phyloP scores from a whole-genome alignment of 2,113 vertebrate species.

The Axis porcinus region DNA sequence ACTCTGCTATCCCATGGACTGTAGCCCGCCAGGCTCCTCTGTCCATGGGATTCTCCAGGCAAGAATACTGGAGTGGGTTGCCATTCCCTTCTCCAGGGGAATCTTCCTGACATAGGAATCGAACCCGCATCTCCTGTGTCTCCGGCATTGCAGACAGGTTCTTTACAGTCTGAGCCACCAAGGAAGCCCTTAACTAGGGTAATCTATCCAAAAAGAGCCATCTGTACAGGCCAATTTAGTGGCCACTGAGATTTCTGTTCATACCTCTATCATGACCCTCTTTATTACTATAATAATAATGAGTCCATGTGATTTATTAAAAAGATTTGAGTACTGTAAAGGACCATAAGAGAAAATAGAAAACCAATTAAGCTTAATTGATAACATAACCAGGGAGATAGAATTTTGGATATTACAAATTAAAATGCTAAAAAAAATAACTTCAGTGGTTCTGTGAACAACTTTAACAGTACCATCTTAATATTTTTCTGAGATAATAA shows the following conservation, averaged over 20 bases:
- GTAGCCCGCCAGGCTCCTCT: accelerated
- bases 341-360: neutral
- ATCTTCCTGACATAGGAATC: neutral
- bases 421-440: neutral
- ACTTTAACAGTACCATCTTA: neutral
- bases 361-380: neutral
- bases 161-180: neutral
- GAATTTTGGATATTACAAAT: neutral
- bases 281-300: neutral
- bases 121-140: neutral
- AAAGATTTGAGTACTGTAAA: neutral
- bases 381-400: neutral
- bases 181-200: neutral
- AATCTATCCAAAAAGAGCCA: neutral
- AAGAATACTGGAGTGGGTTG: neutral
- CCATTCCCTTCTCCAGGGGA: neutral
- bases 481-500: neutral
- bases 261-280: neutral
- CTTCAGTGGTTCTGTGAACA: neutral
- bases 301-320: neutral
- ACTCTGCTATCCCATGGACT: neutral
- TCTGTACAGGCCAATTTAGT: neutral
- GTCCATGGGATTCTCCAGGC: neutral
- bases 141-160: neutral
- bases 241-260: neutral